These are phyloP conservation scores for Phenganax subtilis DNA, from an alignment of 92 coral and sea anemone genomes.

Conservation along the genomic window DNA sequence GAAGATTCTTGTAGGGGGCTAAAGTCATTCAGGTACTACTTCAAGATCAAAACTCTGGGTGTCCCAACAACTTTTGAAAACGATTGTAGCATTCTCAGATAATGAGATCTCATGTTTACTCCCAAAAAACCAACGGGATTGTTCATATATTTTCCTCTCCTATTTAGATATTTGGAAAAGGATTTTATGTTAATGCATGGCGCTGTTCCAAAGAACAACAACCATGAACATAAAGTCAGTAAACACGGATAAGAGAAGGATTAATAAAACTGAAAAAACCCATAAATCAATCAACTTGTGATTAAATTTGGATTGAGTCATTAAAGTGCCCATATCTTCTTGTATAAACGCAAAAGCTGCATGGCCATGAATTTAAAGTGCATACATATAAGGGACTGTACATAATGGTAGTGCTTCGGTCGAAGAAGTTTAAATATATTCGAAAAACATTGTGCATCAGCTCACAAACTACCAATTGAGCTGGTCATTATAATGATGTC, in stretches of 20 bases:
- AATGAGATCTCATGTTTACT: neutral
- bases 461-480: no score
- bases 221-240: neutral
- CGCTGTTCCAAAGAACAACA: neutral
- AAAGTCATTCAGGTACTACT: no score
- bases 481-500: no score
- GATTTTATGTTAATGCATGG: neutral
- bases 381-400: no score
- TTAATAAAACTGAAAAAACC: neutral
- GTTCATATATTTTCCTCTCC: neutral
- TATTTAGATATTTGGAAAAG: neutral
- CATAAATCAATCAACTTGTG: conserved; percentile 3
- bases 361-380: neutral
- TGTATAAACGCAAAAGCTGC: neutral
- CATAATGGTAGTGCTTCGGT: no score
- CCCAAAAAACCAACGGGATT: neutral
- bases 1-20: no score
- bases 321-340: neutral
- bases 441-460: no score
- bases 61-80: no score
- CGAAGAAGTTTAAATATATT: no score
- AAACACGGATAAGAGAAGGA: neutral
- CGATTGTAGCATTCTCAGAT: no score
- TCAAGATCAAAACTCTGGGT: no score
- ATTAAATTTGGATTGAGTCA: neutral